Evolutionary conservation across 2,797 vertebrate genomes (phyloP).

Genomic region (Ctenosaura bakeri): DNA sequence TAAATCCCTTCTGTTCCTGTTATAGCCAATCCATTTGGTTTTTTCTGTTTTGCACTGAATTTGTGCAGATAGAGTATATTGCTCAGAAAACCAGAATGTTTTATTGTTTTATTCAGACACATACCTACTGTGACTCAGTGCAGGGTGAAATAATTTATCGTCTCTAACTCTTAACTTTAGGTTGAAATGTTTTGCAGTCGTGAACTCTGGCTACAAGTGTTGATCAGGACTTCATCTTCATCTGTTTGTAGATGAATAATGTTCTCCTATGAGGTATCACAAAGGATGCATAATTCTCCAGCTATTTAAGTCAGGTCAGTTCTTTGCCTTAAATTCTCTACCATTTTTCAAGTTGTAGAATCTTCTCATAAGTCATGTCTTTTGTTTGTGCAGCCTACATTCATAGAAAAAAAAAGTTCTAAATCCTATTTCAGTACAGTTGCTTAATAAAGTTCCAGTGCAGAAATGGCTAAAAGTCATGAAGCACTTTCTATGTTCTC

Average conservation of each 20-base stretch:
- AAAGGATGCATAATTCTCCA: conserved; percentile 51
- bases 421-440: conserved; percentile 24
- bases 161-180: conserved; percentile 63
- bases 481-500: conserved; percentile 19
- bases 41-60: conserved; percentile 31
- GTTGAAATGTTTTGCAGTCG: conserved; percentile 62
- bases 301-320: conserved; percentile 36
- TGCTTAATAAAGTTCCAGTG: conserved; percentile 31
- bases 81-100: conserved; percentile 46
- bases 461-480: conserved; percentile 41
- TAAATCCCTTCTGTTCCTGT: not conserved
- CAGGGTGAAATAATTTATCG: conserved; percentile 67
- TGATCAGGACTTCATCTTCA: conserved; percentile 73
- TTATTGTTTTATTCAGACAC: not conserved
- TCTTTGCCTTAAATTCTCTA: conserved; percentile 48
- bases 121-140: conserved; percentile 47
- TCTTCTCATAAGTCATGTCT: not conserved
- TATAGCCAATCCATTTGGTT: conserved; percentile 33
- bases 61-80: conserved; percentile 46
- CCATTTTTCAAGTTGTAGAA: conserved; percentile 52
- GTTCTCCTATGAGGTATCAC: conserved; percentile 49
- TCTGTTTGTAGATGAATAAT: conserved; percentile 69
- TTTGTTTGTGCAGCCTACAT: conserved; percentile 45
- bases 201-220: conserved; percentile 66
- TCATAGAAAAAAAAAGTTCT: conserved; percentile 38